A percentile compares a stretch with the other conserved stretches of the same genome.
These are phyloP conservation scores for Pardosa pseudoannulata DNA, from an alignment of 2,888 invertebrate species.

Conservation along the genomic window DNA sequence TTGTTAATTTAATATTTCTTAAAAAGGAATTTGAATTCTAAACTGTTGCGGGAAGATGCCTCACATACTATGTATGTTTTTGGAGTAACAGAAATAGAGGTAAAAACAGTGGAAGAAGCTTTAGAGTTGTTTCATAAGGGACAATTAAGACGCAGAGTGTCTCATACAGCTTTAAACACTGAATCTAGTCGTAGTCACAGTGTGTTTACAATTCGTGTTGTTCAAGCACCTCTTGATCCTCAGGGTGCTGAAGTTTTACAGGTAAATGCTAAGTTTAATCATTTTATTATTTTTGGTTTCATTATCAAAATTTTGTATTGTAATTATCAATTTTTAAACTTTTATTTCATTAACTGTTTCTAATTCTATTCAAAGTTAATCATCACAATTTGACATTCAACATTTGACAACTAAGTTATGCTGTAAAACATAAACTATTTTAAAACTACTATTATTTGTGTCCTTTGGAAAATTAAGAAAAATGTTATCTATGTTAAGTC, in stretches of 20 bases:
- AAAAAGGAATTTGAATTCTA: constrained; percentile 85
- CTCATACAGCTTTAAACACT: constrained; percentile 93
- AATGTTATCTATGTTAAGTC: too few species aligned
- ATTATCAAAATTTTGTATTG: too few species aligned
- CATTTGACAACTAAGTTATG: too few species aligned
- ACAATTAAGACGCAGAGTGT: constrained; percentile 92
- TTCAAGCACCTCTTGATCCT: constrained; percentile 83
- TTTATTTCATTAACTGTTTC: too few species aligned
- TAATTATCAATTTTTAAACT: too few species aligned
- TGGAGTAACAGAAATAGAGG: constrained; percentile 94
- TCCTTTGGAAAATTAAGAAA: too few species aligned
- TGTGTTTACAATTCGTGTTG: constrained; percentile 94
- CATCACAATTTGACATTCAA: too few species aligned
- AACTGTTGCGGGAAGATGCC: constrained; percentile 91
- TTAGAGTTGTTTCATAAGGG: constrained; percentile 89
- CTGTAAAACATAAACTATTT: too few species aligned
- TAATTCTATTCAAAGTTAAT: too few species aligned
- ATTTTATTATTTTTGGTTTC: too few species aligned
- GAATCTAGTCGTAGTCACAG: constrained; percentile 98
- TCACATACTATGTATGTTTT: constrained; percentile 95
- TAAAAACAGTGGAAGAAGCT: constrained; percentile 94
- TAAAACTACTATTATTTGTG: too few species aligned
- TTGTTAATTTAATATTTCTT: background rate
- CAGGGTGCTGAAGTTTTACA: constrained; percentile 77
- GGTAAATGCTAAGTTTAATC: too few species aligned